Conservation (phyloP, 2,797 vertebrate genomes). For the Astyanax mexicanus region DNA sequence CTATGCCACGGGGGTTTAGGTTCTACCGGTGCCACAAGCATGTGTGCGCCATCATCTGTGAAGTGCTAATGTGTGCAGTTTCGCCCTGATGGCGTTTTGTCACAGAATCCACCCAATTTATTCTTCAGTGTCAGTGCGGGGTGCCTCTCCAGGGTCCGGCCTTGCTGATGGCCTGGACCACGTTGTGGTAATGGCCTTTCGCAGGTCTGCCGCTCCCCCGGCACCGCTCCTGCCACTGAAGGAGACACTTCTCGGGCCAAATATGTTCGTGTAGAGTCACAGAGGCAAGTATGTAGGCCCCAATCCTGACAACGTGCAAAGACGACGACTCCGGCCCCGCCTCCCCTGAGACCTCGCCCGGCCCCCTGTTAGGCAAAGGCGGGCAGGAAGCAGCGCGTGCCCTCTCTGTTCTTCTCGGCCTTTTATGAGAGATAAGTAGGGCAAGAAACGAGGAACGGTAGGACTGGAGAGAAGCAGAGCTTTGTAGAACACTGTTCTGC, state of each 20-base stretch:
- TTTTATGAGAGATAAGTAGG: constrained; percentile 15
- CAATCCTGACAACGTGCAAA: constrained; percentile 55
- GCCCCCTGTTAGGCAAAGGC: neutral
- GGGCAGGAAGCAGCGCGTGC: neutral
- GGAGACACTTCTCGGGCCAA: constrained; percentile 36
- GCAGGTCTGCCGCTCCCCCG: constrained; percentile 61
- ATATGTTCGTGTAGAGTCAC: constrained; percentile 46
- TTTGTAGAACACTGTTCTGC: neutral
- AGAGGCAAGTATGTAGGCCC: constrained; percentile 50
- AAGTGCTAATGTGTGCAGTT: constrained; percentile 84
- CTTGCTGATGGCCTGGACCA: constrained; percentile 73
- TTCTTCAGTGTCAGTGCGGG: constrained; percentile 71
- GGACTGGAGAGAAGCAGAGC: neutral
- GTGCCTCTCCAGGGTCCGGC: constrained; percentile 74
- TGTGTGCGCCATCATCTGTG: constrained; percentile 69
- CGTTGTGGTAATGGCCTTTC: constrained; percentile 73
- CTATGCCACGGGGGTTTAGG: constrained; percentile 57
- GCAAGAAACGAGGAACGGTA: neutral
- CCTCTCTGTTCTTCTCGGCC: constrained; percentile 10
- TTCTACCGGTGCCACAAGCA: constrained; percentile 64
- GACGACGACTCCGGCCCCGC: constrained; percentile 36
- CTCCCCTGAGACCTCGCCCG: constrained; percentile 40
- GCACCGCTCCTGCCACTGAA: constrained; percentile 26
- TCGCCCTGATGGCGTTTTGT: constrained; percentile 71
- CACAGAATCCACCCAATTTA: constrained; percentile 51